Base-by-base conservation (phyloP, 2,113 vertebrate species). In the Phocoena phocoena region DNA sequence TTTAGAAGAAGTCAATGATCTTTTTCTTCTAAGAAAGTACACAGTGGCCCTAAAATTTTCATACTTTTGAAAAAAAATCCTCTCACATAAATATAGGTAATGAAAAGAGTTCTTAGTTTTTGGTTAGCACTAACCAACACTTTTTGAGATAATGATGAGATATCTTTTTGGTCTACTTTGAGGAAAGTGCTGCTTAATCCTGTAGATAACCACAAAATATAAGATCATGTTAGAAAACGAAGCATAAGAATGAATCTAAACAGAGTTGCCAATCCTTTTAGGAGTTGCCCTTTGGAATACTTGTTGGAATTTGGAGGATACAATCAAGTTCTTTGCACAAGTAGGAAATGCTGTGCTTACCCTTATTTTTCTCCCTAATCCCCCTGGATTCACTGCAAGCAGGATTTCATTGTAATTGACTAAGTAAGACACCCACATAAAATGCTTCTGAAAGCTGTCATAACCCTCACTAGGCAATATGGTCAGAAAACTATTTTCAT, bases 401-500 rank as follows among this genome's bases (percentile, higher is more conserved):
- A 36, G 8, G 18, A 81, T 71, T 71, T 83, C 18, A 44, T 17
- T 44, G 18, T 77, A 90, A 96, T 58, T 90, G 58, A 79, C 88
- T 82, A 95, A 44, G 62, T 82, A 95, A 58, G 62, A 93, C 5
- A 50, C 14, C 9, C 55, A 85, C 21, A 28, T 81, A 95, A 85
- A 95, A 85, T 84, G 81, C 55, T 62, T 81, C 31, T 90, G 38
- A 90, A 90, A 88, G 33, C 71, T 88, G 23, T 60, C 44, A 55
- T 65, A 83, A 93, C 12, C 23, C 47, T 92, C 36, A 90, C 38
- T 4, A 93, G 36, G 5, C 8, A 96, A 80, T 36, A 55, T 36
- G 28, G 50, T 76, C 41, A 89, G 28, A 84, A 92, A 95, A 87
- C 44, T 47, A 71, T 87, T 90, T 95, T 68, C 26, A 93, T 82